Base-by-base conservation (phyloP, 2,797 vertebrate species). In the Apodemus agrarius region DNA sequence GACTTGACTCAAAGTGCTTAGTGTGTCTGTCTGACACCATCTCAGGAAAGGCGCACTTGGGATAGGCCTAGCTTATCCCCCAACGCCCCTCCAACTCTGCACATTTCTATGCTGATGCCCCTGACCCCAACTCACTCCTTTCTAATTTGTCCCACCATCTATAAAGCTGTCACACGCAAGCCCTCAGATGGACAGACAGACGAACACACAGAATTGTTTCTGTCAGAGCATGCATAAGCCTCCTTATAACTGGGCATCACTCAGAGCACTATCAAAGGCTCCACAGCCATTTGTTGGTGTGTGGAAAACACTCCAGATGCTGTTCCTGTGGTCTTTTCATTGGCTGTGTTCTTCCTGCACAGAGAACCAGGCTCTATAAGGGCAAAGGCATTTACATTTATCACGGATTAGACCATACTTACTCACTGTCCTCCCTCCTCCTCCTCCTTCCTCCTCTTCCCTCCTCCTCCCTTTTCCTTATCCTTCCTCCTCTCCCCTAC, bases 171-270 rank as follows among this genome's bases (percentile, higher is more conserved):
- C 11, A 22, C 7, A 57, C 3, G 6, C 10, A 29, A 0, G 43
- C 40, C 34, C 2, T 78, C 24, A 34, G 74, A 59, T 40, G 52
- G 37, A 34, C 14, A 52, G 21, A 46, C 9, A 65, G 69, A 37
- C 12, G 31, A 37, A 10, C 14, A 76, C 40, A 26, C 7, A 74
- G 40, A 81, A 37, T 31, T 34, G 19, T 31, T 46, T 14, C 2
- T 24, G 21, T 19, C 16, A 46, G 26, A 79, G 26, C 8, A 13
- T 7, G 37, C 26, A 1, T 0, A 37, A 24, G 31, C 37, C 17
- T 31, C 29, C n/a, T 31, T 37, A 4, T 21, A 34, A 21, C 29
- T 34, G 8, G 3, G 3, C 4, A 4, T 13, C 17, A 26, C 1
- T 3, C 6, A 69, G 37, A 37, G 31, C 16, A 13, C 11, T 59